Percentiles rank a stretch among this genome's conserved stretches.
phyloP scores from a whole-genome alignment of 2,797 vertebrate species.

The Acrossocheilus wenchowensis region DNA sequence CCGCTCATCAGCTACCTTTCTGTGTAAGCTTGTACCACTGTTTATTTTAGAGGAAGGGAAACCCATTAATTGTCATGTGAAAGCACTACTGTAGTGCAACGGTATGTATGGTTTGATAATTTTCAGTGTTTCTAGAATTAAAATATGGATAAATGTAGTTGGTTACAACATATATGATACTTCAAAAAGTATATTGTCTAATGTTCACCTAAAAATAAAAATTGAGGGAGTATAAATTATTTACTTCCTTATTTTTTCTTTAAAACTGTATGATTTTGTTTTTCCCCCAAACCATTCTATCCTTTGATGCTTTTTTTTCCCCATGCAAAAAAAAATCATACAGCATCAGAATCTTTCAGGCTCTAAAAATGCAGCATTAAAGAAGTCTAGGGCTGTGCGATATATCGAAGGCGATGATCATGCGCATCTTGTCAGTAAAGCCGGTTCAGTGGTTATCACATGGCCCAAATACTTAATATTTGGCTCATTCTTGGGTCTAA shows the following conservation, averaged over 20 bases:
- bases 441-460: no score
- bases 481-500: neutral
- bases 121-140: neutral
- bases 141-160: slow-evolving; percentile 1
- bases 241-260: neutral
- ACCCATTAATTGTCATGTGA: neutral
- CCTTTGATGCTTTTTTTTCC: neutral
- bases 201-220: neutral
- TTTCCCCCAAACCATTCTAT: neutral
- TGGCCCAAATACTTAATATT: neutral
- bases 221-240: neutral
- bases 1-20: slow-evolving; percentile 40
- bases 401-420: no score
- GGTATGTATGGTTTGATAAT: neutral
- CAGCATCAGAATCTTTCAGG: neutral
- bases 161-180: neutral
- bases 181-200: neutral
- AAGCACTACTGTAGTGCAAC: neutral
- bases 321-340: neutral
- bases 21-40: slow-evolving; percentile 35
- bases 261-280: neutral
- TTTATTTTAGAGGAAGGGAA: slow-evolving; percentile 10
- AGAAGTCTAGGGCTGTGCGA: neutral
- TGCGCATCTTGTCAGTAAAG: no score
- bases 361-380: neutral